A percentile compares a stretch with the other conserved stretches of the same genome.
Conservation (phyloP, 2,888 invertebrate genomes). For the Agrotis puta region DNA sequence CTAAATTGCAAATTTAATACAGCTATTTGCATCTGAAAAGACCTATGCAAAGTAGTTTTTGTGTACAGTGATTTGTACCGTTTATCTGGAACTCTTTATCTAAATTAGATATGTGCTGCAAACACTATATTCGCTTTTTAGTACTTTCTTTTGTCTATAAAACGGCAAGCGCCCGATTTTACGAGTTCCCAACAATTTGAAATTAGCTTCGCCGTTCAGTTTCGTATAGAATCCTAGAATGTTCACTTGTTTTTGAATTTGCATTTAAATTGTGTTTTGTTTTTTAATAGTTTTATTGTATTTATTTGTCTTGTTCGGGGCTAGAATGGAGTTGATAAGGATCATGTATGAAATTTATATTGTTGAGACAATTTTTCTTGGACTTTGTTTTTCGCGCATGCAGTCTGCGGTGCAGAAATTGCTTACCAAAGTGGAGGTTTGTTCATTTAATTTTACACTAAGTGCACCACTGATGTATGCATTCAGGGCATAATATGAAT, state of each 20-base stretch:
- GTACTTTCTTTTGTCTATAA: constrained; percentile 70
- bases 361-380: neutral
- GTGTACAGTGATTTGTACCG: constrained; percentile 87
- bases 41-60: constrained; percentile 84
- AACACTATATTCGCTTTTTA: constrained; percentile 69
- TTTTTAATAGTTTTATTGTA: constrained; percentile 46
- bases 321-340: constrained; percentile 8
- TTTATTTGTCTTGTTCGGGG: constrained; percentile 34
- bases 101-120: constrained; percentile 82
- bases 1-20: constrained; percentile 90
- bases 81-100: constrained; percentile 87
- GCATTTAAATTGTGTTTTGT: constrained; percentile 51
- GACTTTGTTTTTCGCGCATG: neutral
- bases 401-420: no score
- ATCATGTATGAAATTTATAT: neutral
- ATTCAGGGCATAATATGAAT: no score
- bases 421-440: no score
- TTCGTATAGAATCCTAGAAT: constrained; percentile 37
- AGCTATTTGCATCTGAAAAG: constrained; percentile 90
- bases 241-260: constrained; percentile 53
- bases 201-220: constrained; percentile 51
- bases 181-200: constrained; percentile 46
- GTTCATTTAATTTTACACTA: no score
- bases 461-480: no score
- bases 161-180: constrained; percentile 65